Base-by-base conservation (phyloP, 2,888 invertebrate genomes). In the Macrophya annulata region DNA sequence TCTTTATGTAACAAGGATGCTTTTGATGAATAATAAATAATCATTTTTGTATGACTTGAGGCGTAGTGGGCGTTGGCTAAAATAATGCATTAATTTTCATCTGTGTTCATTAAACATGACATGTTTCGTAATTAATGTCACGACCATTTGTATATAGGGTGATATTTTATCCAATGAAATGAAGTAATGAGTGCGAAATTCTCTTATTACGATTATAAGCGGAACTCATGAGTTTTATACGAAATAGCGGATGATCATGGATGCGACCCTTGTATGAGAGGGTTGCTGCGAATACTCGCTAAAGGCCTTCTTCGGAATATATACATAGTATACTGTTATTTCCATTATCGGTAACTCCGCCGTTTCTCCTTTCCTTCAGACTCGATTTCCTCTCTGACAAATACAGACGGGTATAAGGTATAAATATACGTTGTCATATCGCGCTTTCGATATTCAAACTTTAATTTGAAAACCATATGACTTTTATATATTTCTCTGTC, bases 41-140 rank as follows among this genome's bases (percentile, higher is more conserved):
- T 31, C 68, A 37, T 37, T 15, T 12, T 25, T n/a, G 17, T 12
- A 10, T 45, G n/a, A n/a, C 21, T n/a, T 6, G 12, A 43, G 17
- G 15, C 43, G 21, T 4, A 17, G 25, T 12, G n/a, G 12, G 9
- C 10, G 74, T 45, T 45, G 45, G 12, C 2, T 25, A 25, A 74
- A 74, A 45, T 74, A 21, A 74, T 15, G 25, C 43, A 74, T 74
- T 74, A 74, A 74, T 74, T 74, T 74, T 48, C 74, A 74, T 74
- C 45, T 21, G 72, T 21, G 72, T 21, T 74, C 12, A 10, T 45
- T 45, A 45, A 74, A 74, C 43, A 45, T 68, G 68, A 25, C 68
- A 45, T 45, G 74, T 45, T 45, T 74, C 45, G 48, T 68, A 68
- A 68, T 68, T 68, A 68, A 68, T 37, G 68, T 37, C 68, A 68